phyloP scores from a whole-genome alignment of 2,113 vertebrate genomes.

The Mesembrinibis cayennensis region DNA sequence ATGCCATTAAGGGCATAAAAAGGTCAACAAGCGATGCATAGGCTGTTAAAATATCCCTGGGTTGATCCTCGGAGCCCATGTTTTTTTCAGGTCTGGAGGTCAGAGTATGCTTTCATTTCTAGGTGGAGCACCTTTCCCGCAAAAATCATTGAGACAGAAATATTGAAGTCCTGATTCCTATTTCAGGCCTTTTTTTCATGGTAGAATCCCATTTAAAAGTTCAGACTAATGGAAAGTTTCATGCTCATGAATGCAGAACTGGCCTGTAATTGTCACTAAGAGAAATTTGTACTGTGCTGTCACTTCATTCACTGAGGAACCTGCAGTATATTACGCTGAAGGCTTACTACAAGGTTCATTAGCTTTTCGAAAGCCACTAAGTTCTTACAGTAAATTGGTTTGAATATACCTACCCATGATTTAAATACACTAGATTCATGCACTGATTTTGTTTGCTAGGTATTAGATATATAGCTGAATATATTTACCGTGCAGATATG shows the following conservation, averaged over 20 bases:
- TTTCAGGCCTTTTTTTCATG: not conserved
- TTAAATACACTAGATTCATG: not conserved
- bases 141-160: not conserved
- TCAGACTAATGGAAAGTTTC: not conserved
- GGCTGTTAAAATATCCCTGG: not conserved
- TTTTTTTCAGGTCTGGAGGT: not conserved
- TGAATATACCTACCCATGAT: not conserved
- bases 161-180: not conserved
- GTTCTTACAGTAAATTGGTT: not conserved
- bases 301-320: not conserved
- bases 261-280: not conserved
- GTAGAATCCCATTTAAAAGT: not conserved
- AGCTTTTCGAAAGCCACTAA: not conserved
- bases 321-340: not conserved
- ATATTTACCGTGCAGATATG: not conserved
- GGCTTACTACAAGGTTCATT: not conserved
- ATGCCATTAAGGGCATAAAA: not conserved
- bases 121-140: not conserved
- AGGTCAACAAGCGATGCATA: not conserved
- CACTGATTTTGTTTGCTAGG: not conserved
- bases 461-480: not conserved
- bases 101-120: not conserved
- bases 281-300: not conserved
- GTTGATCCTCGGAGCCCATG: not conserved
- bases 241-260: not conserved